Base-by-base conservation (phyloP, 2,888 invertebrate genomes). In the Linyphia triangularis region DNA sequence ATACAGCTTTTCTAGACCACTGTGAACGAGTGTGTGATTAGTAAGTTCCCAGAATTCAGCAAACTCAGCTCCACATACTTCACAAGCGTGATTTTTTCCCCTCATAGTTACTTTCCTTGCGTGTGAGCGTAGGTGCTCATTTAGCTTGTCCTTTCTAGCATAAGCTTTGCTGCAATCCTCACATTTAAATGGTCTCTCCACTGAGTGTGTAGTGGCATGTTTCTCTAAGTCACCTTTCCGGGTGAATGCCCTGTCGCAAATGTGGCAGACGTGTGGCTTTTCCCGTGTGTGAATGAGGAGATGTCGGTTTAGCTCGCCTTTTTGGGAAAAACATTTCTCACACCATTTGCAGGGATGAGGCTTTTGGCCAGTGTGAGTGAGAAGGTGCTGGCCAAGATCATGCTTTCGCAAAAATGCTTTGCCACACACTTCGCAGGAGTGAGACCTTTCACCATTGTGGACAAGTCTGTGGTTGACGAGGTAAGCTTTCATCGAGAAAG, bases 241-340 rank as follows among this genome's bases (percentile, higher is more conserved):
- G 16, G 43, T 16, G 16, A 43, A 43, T 43, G 43, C 43, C 43
- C 43, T 43, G 10, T 16, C 43, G 1, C 43, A 43, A 13, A 43
- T 16, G 13, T 43, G 13, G 16, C 43, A 43, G 10, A 16, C 43
- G 16, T 43, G 43, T 43, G 61, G 61, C 9, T 75, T 75, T 37
- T 75, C 57, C 16, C 61, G 37, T 0, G 75, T 75, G 19, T 75
- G 75, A n/a, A 75, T 59, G 26, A 75, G 61, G 33, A 75, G 19
- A n/a, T 75, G 81, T 13, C 24, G 30, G 9, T 81, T 69, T 5
- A 81, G 59, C 10, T n/a, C 51, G 40, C 70, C 57, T 1, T 16
- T 51, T 37, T 81, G 81, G 0, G 70, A 59, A 24, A 81, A 81
- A 2, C 24, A 24, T 19, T 57, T 30, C 0, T 40, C 13, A 13